Conservation (phyloP, 2,113 vertebrate species). For the Nothoprocta perdicaria region DNA sequence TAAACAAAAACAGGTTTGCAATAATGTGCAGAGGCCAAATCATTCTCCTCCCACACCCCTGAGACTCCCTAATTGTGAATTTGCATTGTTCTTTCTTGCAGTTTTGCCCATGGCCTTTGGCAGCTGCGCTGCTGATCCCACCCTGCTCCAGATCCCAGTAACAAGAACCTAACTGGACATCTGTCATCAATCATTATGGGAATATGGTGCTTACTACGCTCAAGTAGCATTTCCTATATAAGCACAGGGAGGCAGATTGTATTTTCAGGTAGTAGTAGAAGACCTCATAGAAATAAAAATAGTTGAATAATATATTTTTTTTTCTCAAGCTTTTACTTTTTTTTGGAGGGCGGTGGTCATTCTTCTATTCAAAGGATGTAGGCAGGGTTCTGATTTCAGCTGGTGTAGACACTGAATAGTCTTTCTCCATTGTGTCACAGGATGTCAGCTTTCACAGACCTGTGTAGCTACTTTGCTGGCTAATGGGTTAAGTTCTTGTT, state of each 20-base stretch:
- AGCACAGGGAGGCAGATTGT: slow-evolving; percentile 45
- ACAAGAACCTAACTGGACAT: slow-evolving; percentile 67
- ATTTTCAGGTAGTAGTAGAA: slow-evolving; percentile 46
- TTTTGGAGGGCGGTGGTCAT: background rate
- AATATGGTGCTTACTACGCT: slow-evolving; percentile 33
- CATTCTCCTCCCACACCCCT: slow-evolving; percentile 44
- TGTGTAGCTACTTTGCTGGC: background rate
- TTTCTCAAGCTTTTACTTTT: background rate
- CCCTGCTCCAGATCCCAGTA: slow-evolving; percentile 44
- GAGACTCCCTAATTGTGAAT: slow-evolving; percentile 65
- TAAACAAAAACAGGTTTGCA: slow-evolving; percentile 74
- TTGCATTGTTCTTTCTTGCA: slow-evolving; percentile 55
- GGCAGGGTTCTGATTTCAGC: background rate
- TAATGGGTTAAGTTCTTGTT: background rate
- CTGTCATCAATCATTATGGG: slow-evolving; percentile 68
- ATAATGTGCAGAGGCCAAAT: slow-evolving; percentile 67
- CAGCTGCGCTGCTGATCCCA: slow-evolving; percentile 54
- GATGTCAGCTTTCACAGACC: background rate
- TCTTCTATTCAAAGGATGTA: background rate
- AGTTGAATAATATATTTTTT: background rate
- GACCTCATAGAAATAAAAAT: background rate
- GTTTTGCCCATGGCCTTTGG: slow-evolving; percentile 60
- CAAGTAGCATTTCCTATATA: slow-evolving; percentile 59
- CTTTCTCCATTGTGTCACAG: background rate
- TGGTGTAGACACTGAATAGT: background rate